Evolutionary conservation across 2,113 vertebrate genomes (phyloP).

Genomic region (Oryzias melastigma): DNA sequence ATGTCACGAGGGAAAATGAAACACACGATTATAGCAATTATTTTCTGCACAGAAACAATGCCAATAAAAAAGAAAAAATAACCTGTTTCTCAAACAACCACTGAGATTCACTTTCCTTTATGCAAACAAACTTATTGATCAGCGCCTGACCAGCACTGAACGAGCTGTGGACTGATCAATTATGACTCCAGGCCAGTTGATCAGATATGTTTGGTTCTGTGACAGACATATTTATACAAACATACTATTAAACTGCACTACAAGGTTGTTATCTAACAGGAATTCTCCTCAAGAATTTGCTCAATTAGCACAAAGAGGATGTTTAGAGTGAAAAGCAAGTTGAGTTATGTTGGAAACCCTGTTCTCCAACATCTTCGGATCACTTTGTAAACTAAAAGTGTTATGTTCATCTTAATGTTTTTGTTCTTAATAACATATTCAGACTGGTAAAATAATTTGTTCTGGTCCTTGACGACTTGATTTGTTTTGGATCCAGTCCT

Average conservation of each 20-base stretch:
- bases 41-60: conserved; percentile 1
- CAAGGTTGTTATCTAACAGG: neutral
- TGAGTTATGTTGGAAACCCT: no score
- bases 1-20: conserved; percentile 3
- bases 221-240: no score
- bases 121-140: conserved; percentile 17
- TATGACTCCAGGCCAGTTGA: neutral
- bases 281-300: no score
- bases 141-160: neutral
- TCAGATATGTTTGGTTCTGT: neutral
- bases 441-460: no score
- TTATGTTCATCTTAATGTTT: no score
- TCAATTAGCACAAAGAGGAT: no score
- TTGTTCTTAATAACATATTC: no score
- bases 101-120: neutral
- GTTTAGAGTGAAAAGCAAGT: no score
- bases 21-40: conserved; percentile 29
- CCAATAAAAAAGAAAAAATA: neutral
- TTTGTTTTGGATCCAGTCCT: no score
- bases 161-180: neutral
- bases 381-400: no score
- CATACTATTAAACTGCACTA: neutral
- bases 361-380: no score
- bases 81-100: neutral
- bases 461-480: no score